Evolutionary conservation across 2,888 invertebrate species (phyloP), one percentile per base, ranked within the genome.

Genomic region (Xestia ashworthii): DNA sequence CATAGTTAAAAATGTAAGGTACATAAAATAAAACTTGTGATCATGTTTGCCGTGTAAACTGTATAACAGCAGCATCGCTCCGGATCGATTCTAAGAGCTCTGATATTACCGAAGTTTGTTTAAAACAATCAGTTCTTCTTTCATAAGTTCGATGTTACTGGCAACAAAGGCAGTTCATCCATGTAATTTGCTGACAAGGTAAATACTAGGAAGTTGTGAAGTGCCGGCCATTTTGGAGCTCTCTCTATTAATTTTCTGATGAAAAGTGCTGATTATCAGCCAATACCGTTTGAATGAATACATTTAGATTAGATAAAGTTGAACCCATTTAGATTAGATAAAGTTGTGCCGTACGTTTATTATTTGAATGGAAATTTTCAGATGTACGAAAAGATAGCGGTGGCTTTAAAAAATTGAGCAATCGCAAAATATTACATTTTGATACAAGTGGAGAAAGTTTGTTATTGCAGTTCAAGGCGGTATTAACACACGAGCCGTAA

Each of bases 71-170:
- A 58, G 22, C 44, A 73, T 58, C n/a, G n/a, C 32, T 44, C 22
- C 12, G 16, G 65, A 80, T 74, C 16, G 22, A 68, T 68, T 65
- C 6, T 55, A 19, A n/a, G 50, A 44, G 2, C 46, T 74, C 65
- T 3, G 50, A 58, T 69, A 75, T 65, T 58, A 55, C 41, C 22
- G 25, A 82, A 80, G 55, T 58, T 80, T 69, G 48, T 65, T 80
- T 68, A 44, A 81, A 81, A 75, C 64, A 81, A 78, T 80, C 71
- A 81, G 46, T 65, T 58, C 75, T 73, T 79, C 65, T 60, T 81
- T 73, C 55, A 81, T 55, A 81, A 81, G 55, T 68, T 81, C 41
- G 22, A 65, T 46, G 48, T 66, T 53, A 44, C 48, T 66, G 55
- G 65, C 19, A 74, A 74, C 75, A 81, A 74, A 50, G 25, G 16